Evolutionary conservation across 1,140 invertebrate genomes (phyloP).

Genomic region (Penaeus vannamei): DNA sequence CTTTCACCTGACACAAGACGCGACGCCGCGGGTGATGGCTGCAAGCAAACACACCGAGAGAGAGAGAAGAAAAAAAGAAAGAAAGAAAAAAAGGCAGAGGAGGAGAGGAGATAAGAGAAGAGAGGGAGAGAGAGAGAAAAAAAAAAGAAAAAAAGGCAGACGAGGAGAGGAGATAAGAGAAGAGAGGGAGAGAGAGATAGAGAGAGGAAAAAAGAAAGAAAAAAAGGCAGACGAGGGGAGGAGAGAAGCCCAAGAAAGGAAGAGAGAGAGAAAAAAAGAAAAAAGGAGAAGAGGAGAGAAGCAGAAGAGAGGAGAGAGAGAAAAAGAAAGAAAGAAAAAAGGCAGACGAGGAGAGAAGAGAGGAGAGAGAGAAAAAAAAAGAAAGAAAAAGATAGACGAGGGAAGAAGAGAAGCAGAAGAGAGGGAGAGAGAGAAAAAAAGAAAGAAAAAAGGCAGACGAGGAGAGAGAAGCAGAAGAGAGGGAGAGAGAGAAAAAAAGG

Average conservation of each 20-base stretch:
- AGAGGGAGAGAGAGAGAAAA: neutral
- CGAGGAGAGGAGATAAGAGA: neutral
- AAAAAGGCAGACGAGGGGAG: no score
- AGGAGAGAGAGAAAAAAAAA: neutral
- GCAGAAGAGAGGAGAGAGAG: neutral
- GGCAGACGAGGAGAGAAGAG: neutral
- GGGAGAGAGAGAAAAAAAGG: neutral
- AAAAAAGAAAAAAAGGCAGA: neutral
- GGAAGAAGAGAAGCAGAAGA: no score
- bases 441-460: no score
- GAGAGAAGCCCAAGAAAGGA: neutral
- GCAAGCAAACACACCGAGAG: neutral
- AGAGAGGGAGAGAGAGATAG: neutral
- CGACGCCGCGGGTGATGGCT: conserved; percentile 17
- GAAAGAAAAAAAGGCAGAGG: conserved; percentile 1
- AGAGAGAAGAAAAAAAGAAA: neutral
- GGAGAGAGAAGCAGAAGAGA: no score
- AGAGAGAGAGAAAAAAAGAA: neutral
- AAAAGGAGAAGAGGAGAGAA: neutral
- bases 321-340: neutral
- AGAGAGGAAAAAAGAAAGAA: neutral
- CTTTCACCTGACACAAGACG: no score
- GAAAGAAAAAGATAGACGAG: neutral
- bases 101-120: neutral
- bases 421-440: no score